Evolutionary conservation across 2,888 invertebrate species (phyloP), one percentile per base, ranked within the genome.

Genomic region (Agrotis ipsilon): DNA sequence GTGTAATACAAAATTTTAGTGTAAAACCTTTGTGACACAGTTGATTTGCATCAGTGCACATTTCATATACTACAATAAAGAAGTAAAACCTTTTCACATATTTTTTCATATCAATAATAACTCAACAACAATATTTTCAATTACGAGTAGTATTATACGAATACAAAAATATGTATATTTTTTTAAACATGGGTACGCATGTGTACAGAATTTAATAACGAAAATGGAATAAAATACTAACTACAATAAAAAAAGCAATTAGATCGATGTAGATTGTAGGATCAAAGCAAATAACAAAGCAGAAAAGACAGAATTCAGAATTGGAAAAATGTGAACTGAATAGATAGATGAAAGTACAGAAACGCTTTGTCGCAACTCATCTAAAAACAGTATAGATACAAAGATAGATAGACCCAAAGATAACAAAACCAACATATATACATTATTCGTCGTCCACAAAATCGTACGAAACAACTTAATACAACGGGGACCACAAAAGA

Each of bases 391-490:
- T 66, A 72, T 14, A 75, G 18, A 78, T 57, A 73, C 39, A 68
- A 59, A 59, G 48, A 79, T 51, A 81, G 45, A 73, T 49, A 78
- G 64, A 82, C 78, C 67, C 27, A 61, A 58, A 75, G 72, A 83
- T 82, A 84, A 85, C 71, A 85, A 68, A 68, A 77, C 77, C 72
- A 80, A 74, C 86, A 86, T 78, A 86, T 80, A 86, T 80, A 86
- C 83, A 86, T 85, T 82, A 80, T 83, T 83, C 81, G 78, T 81
- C 84, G 82, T 84, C 80, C 73, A 86, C 87, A 82, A 86, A 90
- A 88, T 89, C 87, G 87, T 86, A 89, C 87, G 89, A 91, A 91
- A 92, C 91, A 93, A 92, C 92, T 91, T 91, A 92, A 93, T 91
- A 94, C 90, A 92, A 92, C 88, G 81, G 81, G 81, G 75, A 79